These are phyloP conservation scores for Lasioglossum malachurum DNA, from an alignment of 2,888 invertebrate species.

Conservation along the genomic window DNA sequence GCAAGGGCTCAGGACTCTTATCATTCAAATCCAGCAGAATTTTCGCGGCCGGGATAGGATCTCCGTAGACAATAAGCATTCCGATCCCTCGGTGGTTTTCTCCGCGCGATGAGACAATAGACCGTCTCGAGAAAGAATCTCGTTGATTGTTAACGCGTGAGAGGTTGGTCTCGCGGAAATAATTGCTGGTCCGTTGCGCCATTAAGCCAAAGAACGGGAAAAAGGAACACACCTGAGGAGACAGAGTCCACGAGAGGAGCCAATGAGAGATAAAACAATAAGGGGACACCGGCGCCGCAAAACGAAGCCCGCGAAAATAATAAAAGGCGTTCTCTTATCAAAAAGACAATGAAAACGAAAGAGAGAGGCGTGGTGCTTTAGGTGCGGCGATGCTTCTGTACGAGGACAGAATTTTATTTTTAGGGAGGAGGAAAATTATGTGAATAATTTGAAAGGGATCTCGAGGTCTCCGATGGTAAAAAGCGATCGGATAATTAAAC, in stretches of 20 bases:
- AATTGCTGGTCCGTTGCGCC: slow-evolving; percentile 24
- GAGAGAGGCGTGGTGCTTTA: neutral
- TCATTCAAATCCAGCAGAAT: slow-evolving; percentile 13
- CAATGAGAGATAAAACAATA: slow-evolving; percentile 46
- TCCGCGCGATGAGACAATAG: neutral
- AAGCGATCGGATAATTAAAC: slow-evolving; percentile 49
- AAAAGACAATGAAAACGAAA: slow-evolving; percentile 17
- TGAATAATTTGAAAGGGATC: slow-evolving; percentile 51
- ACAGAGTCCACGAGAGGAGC: slow-evolving; percentile 13
- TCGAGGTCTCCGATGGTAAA: slow-evolving; percentile 39
- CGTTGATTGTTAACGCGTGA: slow-evolving; percentile 1
- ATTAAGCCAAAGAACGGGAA: neutral
- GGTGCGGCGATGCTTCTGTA: slow-evolving; percentile 10
- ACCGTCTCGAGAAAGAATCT: neutral
- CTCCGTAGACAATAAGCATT: neutral
- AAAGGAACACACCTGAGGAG: neutral
- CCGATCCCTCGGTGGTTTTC: neutral
- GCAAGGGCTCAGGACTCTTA: neutral
- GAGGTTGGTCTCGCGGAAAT: neutral
- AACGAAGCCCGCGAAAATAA: slow-evolving; percentile 44
- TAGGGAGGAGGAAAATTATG: slow-evolving; percentile 36
- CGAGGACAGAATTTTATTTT: slow-evolving; percentile 31
- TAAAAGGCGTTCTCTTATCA: slow-evolving; percentile 54
- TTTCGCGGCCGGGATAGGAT: neutral
- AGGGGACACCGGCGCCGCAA: slow-evolving; percentile 36